Evolutionary conservation across 1,140 invertebrate genomes (phyloP).

Genomic region (Lineus longissimus): DNA sequence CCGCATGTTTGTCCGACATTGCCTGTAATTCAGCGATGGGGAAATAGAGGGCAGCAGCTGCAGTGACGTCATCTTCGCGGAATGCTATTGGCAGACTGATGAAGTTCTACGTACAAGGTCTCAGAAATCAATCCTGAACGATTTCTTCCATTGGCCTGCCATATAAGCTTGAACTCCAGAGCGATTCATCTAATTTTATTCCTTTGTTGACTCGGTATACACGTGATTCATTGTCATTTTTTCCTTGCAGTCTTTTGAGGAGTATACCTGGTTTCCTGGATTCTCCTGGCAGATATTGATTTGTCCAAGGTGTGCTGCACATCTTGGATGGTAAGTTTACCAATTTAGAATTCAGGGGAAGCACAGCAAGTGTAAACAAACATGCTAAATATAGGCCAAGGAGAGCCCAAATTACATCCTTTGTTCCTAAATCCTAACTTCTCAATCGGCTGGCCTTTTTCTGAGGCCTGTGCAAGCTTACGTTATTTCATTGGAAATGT

Average conservation of each 20-base stretch:
- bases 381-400: neutral
- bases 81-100: no score
- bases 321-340: constrained; percentile 54
- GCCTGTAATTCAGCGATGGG: no score
- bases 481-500: neutral
- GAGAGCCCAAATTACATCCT: neutral
- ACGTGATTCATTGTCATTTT: constrained; percentile 1
- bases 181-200: no score
- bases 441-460: neutral
- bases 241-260: constrained; percentile 23
- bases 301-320: constrained; percentile 51
- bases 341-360: neutral
- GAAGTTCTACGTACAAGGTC: no score
- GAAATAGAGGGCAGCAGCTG: no score
- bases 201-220: neutral
- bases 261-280: constrained; percentile 52
- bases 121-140: no score
- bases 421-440: neutral
- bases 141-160: no score
- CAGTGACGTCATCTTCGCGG: no score
- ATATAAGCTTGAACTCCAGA: no score
- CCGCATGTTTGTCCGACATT: no score
- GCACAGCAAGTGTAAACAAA: neutral
- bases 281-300: constrained; percentile 54
- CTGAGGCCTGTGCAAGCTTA: neutral